phyloP scores from a whole-genome alignment of 2,888 invertebrate species.

The Lepidonotus clava region DNA sequence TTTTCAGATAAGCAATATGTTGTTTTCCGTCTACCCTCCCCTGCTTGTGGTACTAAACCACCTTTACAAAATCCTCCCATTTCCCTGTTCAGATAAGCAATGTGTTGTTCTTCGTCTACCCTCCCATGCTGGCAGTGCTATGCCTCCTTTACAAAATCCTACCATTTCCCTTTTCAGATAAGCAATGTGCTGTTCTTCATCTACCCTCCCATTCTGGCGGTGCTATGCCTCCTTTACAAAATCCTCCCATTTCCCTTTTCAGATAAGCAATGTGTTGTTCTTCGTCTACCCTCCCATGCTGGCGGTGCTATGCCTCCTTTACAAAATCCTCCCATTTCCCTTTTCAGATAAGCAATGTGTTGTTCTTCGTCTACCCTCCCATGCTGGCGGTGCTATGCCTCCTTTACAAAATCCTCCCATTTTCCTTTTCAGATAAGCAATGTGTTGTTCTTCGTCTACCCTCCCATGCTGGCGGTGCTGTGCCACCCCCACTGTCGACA shows the following conservation, averaged over 20 bases:
- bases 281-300: constrained; percentile 19
- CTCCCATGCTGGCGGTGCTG: constrained; percentile 76
- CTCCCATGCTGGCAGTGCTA: constrained; percentile 87
- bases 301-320: constrained; percentile 83
- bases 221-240: constrained; percentile 70
- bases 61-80: neutral
- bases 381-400: constrained; percentile 83
- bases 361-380: constrained; percentile 28
- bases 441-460: constrained; percentile 23
- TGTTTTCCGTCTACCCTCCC: neutral
- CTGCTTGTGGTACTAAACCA: neutral
- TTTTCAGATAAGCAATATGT: constrained; percentile 3
- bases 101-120: constrained; percentile 87
- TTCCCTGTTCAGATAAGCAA: constrained; percentile 86
- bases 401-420: too few species aligned
- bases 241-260: neutral
- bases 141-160: neutral
- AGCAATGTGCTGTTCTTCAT: constrained; percentile 90
- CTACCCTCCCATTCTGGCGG: constrained; percentile 89
- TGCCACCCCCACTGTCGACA: constrained; percentile 89
- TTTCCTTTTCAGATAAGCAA: constrained; percentile 27
- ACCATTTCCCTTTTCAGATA: constrained; percentile 82
- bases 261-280: constrained; percentile 22
- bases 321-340: neutral
- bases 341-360: constrained; percentile 7